Evolutionary conservation across 2,797 vertebrate species (phyloP).

Genomic region (Chloroceryle inda): DNA sequence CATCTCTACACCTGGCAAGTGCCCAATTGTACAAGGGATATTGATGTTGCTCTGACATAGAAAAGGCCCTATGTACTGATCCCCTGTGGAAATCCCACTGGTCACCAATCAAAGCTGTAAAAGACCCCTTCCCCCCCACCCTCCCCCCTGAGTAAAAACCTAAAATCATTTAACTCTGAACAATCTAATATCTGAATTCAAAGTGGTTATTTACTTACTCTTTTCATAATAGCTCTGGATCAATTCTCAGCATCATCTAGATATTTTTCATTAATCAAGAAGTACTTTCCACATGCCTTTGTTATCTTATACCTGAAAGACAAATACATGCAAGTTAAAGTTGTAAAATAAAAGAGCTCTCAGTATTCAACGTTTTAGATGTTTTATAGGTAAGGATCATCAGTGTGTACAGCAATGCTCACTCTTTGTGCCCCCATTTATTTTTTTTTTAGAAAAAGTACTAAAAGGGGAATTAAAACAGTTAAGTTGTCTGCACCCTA

Average conservation of each 20-base stretch:
- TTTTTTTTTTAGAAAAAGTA: neutral
- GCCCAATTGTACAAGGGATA: neutral
- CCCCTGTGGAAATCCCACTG: neutral
- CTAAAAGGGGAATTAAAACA: neutral
- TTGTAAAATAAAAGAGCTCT: neutral
- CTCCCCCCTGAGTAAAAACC: neutral
- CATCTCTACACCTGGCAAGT: neutral
- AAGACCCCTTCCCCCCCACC: fast-evolving
- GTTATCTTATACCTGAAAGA: constrained; percentile 62
- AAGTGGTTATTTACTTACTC: constrained; percentile 3
- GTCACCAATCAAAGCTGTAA: neutral
- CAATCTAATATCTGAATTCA: neutral
- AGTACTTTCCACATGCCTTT: constrained; percentile 12
- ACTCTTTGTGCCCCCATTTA: fast-evolving
- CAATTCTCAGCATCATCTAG: neutral
- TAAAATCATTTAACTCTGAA: neutral
- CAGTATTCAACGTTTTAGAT: neutral
- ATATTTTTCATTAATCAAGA: constrained; percentile 50
- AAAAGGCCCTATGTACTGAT: fast-evolving
- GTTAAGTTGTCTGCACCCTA: neutral
- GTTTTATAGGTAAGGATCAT: neutral
- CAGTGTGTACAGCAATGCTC: no score
- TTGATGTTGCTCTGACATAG: no score
- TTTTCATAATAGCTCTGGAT: neutral
- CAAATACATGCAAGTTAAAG: neutral